These are phyloP conservation scores for Aethes cnicana DNA, from an alignment of 2,888 invertebrate species.

Conservation along the genomic window DNA sequence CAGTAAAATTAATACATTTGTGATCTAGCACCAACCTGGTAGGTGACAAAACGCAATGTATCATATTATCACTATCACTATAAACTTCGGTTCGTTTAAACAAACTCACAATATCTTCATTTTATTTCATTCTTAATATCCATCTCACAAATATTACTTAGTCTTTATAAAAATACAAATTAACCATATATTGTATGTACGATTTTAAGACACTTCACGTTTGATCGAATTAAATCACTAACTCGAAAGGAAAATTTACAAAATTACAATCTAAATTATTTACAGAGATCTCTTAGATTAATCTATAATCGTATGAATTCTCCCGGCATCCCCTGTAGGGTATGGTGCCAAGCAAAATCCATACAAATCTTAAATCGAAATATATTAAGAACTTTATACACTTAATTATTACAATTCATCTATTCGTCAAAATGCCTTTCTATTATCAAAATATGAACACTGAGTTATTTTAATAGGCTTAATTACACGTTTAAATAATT, in stretches of 20 bases:
- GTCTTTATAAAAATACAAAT: conserved; percentile 68
- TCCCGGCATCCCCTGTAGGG: conserved; percentile 19
- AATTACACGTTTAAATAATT: conserved; percentile 30
- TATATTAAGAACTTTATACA: conserved; percentile 33
- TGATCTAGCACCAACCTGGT: conserved; percentile 28
- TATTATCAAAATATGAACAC: conserved; percentile 62
- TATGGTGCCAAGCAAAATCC: conserved; percentile 32
- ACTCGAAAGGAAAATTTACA: conserved; percentile 27
- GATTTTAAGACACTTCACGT: conserved; percentile 63
- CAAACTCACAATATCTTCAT: conserved; percentile 13
- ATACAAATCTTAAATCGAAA: conserved; percentile 36
- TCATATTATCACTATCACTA: conserved; percentile 17
- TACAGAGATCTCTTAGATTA: conserved; percentile 48
- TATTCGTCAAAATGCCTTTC: conserved; percentile 38
- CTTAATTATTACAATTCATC: conserved; percentile 32
- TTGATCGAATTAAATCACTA: conserved; percentile 26
- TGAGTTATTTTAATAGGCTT: conserved; percentile 35
- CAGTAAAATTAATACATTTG: conserved; percentile 8
- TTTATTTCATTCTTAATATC: conserved; percentile 17
- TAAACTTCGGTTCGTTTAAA: conserved; percentile 13
- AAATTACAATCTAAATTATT: conserved; percentile 44
- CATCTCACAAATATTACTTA: conserved; percentile 46
- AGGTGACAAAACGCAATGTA: conserved; percentile 9
- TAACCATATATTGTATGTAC: conserved; percentile 47
- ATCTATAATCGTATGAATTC: conserved; percentile 33